Conservation (phyloP, 2,888 invertebrate genomes). For the Scaptomyza flava region DNA sequence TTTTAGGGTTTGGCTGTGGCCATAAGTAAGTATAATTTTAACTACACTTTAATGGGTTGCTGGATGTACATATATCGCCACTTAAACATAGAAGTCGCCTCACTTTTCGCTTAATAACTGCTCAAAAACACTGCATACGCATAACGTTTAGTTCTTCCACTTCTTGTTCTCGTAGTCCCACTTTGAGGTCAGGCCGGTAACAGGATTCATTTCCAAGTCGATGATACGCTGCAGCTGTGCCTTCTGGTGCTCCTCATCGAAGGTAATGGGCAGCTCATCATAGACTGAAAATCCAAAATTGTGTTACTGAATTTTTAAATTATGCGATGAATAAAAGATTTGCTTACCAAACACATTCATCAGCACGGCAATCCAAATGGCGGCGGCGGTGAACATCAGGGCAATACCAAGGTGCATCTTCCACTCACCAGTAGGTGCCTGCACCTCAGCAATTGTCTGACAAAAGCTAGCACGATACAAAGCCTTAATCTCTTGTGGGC, state of each 20-base stretch:
- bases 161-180: constrained; percentile 96
- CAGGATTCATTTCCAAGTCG: constrained; percentile 90
- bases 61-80: constrained; percentile 44
- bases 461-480: constrained; percentile 97
- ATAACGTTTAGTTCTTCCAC: constrained; percentile 89
- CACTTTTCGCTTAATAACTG: constrained; percentile 62
- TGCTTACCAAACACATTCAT: constrained; percentile 82
- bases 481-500: constrained; percentile 95
- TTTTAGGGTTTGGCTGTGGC: constrained; percentile 55
- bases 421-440: constrained; percentile 85
- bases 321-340: too few species aligned
- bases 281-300: constrained; percentile 84
- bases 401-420: constrained; percentile 86
- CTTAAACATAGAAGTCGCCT: constrained; percentile 66
- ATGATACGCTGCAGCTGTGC: constrained; percentile 92
- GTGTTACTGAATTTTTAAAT: too few species aligned
- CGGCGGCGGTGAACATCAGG: constrained; percentile 69
- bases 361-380: constrained; percentile 77
- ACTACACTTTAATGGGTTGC: constrained; percentile 53
- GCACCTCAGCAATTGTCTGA: constrained; percentile 96
- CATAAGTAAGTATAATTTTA: constrained; percentile 69
- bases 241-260: constrained; percentile 90
- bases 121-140: constrained; percentile 28
- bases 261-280: constrained; percentile 88
- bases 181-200: constrained; percentile 92